Percentiles rank a stretch among this genome's conserved stretches.
phyloP scores from a whole-genome alignment of 2,888 invertebrate species.

The Artemia sinica region DNA sequence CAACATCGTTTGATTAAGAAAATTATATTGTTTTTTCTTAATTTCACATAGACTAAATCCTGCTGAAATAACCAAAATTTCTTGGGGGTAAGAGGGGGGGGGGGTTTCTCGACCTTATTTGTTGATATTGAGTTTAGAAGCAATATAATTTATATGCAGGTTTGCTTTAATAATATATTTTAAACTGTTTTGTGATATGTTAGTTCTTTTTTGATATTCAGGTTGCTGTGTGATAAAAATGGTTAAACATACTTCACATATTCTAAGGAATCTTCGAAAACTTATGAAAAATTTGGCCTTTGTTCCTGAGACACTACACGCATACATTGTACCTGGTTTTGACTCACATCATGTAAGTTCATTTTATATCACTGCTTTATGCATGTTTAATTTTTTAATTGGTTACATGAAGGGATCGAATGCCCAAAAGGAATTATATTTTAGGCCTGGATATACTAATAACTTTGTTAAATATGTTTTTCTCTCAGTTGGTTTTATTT shows the following conservation, averaged over 20 bases:
- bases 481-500: no score
- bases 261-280: constrained; percentile 38
- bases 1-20: no score
- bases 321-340: constrained; percentile 62
- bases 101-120: no score
- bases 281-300: constrained; percentile 41
- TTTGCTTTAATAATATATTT: background rate
- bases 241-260: constrained; percentile 29
- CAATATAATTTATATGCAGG: no score
- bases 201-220: background rate
- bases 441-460: constrained; percentile 1
- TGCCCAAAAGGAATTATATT: constrained; percentile 1
- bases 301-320: constrained; percentile 45
- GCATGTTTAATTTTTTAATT: background rate
- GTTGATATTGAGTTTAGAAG: no score
- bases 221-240: constrained; percentile 14
- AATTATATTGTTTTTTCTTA: no score
- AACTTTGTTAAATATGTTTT: constrained; percentile 1
- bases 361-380: background rate
- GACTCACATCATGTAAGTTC: constrained; percentile 56
- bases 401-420: background rate
- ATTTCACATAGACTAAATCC: no score
- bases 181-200: background rate
- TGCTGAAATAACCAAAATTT: no score
- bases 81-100: no score